These are phyloP conservation scores for Helarctos malayanus DNA, from an alignment of 2,797 vertebrate genomes.

Conservation along the genomic window DNA sequence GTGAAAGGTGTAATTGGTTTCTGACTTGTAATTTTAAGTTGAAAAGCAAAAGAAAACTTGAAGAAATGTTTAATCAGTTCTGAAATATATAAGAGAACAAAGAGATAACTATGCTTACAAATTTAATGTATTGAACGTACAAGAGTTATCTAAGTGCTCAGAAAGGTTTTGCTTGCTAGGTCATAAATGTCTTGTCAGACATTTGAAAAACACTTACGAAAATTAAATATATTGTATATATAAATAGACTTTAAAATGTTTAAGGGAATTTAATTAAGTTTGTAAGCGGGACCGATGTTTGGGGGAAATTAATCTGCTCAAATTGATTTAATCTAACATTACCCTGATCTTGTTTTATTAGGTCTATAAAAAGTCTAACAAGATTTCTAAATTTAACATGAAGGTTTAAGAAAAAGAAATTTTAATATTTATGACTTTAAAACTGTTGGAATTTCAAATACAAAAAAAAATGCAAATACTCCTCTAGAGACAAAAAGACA, in stretches of 20 bases:
- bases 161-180: neutral
- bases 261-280: slow-evolving; percentile 58
- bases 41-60: slow-evolving; percentile 2
- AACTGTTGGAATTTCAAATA: neutral
- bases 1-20: neutral
- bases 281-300: slow-evolving; percentile 8
- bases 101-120: neutral
- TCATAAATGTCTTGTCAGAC: slow-evolving; percentile 21
- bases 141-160: neutral
- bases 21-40: slow-evolving; percentile 7
- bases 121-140: neutral
- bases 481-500: neutral
- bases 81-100: slow-evolving; percentile 41
- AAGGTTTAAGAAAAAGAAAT: neutral
- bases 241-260: slow-evolving; percentile 38
- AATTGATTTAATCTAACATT: neutral
- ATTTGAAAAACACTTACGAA: slow-evolving; percentile 63
- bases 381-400: slow-evolving; percentile 17
- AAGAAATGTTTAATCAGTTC: slow-evolving; percentile 20
- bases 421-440: slow-evolving; percentile 27
- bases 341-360: neutral
- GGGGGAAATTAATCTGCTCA: neutral
- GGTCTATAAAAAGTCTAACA: neutral
- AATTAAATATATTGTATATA: slow-evolving; percentile 53
- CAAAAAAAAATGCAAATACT: neutral